These are phyloP conservation scores for Knipowitschia caucasica DNA, from an alignment of 2,797 vertebrate species.

Conservation along the genomic window DNA sequence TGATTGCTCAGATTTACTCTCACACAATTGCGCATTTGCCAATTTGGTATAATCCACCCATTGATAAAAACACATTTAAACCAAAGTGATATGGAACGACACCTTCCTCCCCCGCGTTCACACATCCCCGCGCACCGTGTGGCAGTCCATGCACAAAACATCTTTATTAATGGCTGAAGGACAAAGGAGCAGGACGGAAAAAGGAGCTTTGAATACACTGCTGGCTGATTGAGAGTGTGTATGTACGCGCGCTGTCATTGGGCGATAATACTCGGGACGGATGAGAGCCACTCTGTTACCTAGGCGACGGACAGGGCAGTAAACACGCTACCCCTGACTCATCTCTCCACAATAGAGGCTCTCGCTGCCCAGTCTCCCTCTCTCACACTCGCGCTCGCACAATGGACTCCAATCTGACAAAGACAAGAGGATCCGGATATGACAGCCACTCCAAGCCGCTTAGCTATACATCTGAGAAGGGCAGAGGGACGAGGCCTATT, in stretches of 20 bases:
- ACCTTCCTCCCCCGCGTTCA: constrained; percentile 44
- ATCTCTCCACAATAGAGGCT: constrained; percentile 63
- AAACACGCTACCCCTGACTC: constrained; percentile 74
- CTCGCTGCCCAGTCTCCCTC: constrained; percentile 29
- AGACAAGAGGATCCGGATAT: constrained; percentile 65
- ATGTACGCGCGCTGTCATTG: constrained; percentile 35
- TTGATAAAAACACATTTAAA: constrained; percentile 47
- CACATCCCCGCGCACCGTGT: constrained; percentile 41
- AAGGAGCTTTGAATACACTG: constrained; percentile 58
- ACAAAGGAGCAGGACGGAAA: constrained; percentile 51
- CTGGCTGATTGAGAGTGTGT: constrained; percentile 49
- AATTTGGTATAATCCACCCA: constrained; percentile 12
- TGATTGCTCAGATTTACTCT: constrained; percentile 14
- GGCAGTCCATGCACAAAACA: constrained; percentile 55
- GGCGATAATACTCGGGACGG: constrained; percentile 67
- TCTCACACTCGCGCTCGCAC: constrained; percentile 28
- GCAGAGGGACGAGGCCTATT: constrained; percentile 29
- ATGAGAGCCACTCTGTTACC: constrained; percentile 74
- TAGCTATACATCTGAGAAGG: constrained; percentile 56
- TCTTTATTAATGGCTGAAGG: constrained; percentile 62
- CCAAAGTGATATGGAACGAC: constrained; percentile 36
- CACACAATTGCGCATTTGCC: not conserved
- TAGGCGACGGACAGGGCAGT: constrained; percentile 65
- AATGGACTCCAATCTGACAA: constrained; percentile 54
- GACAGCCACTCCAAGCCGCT: constrained; percentile 60